Evolutionary conservation across 2,797 vertebrate genomes (phyloP).

Genomic region (Rhynchotus rufescens): DNA sequence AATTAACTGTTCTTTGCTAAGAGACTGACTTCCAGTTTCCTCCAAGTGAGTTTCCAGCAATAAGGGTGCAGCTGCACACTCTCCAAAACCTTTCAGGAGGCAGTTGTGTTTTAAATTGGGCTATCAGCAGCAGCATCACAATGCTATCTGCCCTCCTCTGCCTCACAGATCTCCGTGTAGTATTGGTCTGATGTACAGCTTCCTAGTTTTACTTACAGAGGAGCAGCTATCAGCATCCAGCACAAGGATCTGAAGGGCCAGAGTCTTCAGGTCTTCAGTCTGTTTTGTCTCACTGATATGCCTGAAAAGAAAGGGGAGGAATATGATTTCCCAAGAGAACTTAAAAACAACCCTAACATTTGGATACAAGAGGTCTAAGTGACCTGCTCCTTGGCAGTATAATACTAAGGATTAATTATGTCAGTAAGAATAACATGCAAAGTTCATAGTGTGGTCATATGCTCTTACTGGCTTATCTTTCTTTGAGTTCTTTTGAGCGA

Average conservation of each 20-base stretch:
- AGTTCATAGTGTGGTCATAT: background rate
- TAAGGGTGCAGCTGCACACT: background rate
- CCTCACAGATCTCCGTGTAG: background rate
- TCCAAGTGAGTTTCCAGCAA: background rate
- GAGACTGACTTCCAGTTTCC: background rate
- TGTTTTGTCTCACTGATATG: constrained; percentile 79
- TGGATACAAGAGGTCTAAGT: background rate
- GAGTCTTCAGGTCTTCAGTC: constrained; percentile 67
- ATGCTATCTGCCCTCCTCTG: background rate
- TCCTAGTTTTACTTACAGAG: constrained; percentile 67
- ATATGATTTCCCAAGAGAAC: background rate
- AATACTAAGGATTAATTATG: background rate
- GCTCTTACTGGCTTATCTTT: background rate
- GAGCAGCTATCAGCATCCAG: constrained; percentile 68
- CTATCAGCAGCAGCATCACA: background rate
- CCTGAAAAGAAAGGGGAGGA: constrained; percentile 61
- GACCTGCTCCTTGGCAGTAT: background rate
- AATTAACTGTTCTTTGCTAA: background rate
- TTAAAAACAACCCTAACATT: background rate
- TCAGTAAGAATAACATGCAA: background rate
- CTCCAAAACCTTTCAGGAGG: background rate
- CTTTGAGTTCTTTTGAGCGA: no score
- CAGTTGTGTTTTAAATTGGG: background rate
- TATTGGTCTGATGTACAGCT: background rate
- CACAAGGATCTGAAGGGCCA: constrained; percentile 75